Percentiles rank a stretch among this genome's conserved stretches.
phyloP scores from a whole-genome alignment of 2,797 vertebrate genomes.

The Hybognathus amarus region DNA sequence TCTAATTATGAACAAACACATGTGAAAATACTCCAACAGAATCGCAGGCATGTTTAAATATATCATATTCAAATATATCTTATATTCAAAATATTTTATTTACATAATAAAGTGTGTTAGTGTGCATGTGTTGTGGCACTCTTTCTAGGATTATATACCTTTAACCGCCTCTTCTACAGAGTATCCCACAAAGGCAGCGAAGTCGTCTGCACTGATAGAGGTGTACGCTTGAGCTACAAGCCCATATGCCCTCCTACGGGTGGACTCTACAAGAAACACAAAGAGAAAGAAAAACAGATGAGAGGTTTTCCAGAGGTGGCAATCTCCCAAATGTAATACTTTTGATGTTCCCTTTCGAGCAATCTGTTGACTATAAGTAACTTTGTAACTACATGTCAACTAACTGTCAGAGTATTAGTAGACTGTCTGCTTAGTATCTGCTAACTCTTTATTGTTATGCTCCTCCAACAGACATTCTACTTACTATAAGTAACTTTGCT shows the following conservation, averaged over 20 bases:
- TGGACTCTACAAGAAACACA: conserved; percentile 79
- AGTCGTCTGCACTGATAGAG: conserved; percentile 92
- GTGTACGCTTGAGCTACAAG: conserved; percentile 97
- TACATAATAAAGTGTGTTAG: background rate
- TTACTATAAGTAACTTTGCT: too few species aligned
- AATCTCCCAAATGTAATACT: background rate
- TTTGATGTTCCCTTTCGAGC: background rate
- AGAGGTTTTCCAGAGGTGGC: background rate
- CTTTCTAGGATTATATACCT: conserved; percentile 72
- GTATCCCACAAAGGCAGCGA: conserved; percentile 94
- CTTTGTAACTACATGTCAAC: too few species aligned
- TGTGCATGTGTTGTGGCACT: background rate
- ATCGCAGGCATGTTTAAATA: background rate
- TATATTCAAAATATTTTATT: background rate
- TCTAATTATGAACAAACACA: background rate
- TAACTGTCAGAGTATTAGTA: too few species aligned
- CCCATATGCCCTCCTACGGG: conserved; percentile 87
- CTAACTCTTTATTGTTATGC: too few species aligned
- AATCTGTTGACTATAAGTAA: too few species aligned
- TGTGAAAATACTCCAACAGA: background rate
- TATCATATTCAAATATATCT: too few species aligned
- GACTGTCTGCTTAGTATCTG: too few species aligned
- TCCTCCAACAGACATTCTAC: too few species aligned
- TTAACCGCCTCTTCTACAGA: conserved; percentile 96
- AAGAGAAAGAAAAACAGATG: background rate